Evolutionary conservation across 2,797 vertebrate species (phyloP).

Genomic region (Sebastes variabilis): DNA sequence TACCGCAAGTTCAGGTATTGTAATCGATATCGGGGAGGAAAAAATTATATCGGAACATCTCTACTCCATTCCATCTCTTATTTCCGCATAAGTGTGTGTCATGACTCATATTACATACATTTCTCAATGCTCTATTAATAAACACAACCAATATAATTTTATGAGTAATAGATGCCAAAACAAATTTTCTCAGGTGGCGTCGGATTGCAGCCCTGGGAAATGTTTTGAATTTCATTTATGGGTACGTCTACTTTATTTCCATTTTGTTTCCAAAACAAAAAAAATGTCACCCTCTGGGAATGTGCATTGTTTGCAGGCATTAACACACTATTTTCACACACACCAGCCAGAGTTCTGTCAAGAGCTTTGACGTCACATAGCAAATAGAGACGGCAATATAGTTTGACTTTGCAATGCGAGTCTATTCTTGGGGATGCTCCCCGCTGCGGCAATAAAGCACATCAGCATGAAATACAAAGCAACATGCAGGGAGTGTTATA

Average conservation of each 20-base stretch:
- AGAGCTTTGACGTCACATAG: slow-evolving; percentile 1
- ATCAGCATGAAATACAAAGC: slow-evolving; percentile 37
- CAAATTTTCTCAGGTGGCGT: not conserved
- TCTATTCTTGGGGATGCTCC: slow-evolving; percentile 27
- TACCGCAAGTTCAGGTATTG: too few species aligned
- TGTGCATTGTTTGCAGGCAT: not conserved
- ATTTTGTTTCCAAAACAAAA: slow-evolving; percentile 4
- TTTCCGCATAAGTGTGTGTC: not conserved
- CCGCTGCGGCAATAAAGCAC: slow-evolving; percentile 37
- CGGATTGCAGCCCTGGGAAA: slow-evolving; percentile 8
- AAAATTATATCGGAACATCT: too few species aligned
- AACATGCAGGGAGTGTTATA: slow-evolving; percentile 10
- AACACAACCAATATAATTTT: slow-evolving; percentile 3
- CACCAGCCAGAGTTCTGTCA: not conserved
- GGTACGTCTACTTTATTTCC: not conserved
- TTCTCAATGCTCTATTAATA: not conserved
- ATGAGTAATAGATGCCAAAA: slow-evolving; percentile 11
- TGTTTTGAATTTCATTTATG: slow-evolving; percentile 9
- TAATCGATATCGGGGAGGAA: too few species aligned
- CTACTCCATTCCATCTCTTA: not conserved
- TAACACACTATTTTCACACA: not conserved
- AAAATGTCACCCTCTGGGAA: not conserved
- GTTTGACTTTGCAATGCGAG: slow-evolving; percentile 17
- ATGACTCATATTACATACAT: not conserved
- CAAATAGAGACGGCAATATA: not conserved